Evolutionary conservation across 2,113 vertebrate genomes (phyloP), one percentile per base, ranked within the genome.

Genomic region (Micromys minutus): DNA sequence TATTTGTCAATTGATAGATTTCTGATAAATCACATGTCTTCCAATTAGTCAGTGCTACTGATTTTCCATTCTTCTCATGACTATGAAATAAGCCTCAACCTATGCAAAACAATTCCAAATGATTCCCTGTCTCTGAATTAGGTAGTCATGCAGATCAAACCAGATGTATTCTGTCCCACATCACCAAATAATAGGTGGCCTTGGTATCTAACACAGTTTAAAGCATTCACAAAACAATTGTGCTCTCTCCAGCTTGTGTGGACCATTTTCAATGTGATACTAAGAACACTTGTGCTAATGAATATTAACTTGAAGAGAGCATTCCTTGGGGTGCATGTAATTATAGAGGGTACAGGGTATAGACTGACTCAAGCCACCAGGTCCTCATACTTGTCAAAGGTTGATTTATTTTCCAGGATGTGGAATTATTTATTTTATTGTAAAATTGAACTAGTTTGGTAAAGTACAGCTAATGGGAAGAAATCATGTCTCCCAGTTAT

Each of bases 1-100:
- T 55, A 26, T 57, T 89, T 95, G 52, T 92, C 65, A 74, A 83
- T 24, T 87, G 84, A 74, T 72, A 77, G 89, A 91, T 75, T n/a
- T n/a, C 55, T 83, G 89, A 89, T 95, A 91, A 92, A 63, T 83
- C 31, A 92, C 59, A 90, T 94, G 7, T 87, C 81, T 94, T 47
- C 83, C 74, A 94, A 96, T 95, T 96, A 93, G 86, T 61, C 86
- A 75, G 92, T 36, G 29, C 91, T 94, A 50, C 83, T 72, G 50
- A 86, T 69, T 89, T 95, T 50, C 34, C 29, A 92, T 84, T 93
- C 91, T 93, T 95, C 77, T 93, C 80, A 93, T 87, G 29, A 47
- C 8, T 84, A 42, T 93, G 79, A 93, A 93, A 75, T 65, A 74
- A 91, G 61, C 75, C n/a, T 80, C n/a, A 12, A 59, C 71, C 22